Base-by-base conservation (phyloP, 53 echinoderm and acorn worm genomes). In the Temnopleurus reevesii region DNA sequence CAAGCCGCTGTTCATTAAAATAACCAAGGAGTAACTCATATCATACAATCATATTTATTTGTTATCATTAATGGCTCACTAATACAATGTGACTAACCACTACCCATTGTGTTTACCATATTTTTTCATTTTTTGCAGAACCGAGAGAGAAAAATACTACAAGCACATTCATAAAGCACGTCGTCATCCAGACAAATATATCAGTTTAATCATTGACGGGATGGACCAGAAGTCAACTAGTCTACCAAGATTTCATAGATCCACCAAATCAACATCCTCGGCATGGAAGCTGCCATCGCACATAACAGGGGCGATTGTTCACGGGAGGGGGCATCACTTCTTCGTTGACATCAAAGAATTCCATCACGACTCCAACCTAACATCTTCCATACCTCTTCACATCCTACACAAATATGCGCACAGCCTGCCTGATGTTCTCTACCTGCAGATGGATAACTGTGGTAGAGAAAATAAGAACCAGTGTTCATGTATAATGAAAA, bases 211-310 rank as follows among this genome's bases (percentile, higher is more conserved):
- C 12, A 38, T 41, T 3, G 77, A 77, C 23, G 77, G 77, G 8
- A 77, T 77, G 77, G 77, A 77, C 45, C 77, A 77, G 45, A 77
- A 77, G 17, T 13, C 77, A 8, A 77, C 77, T 4, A 77, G 45
- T 23, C 15, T 77, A 3, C 77, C 77, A 18, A 4, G 77, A 9
- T 77, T 77, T 23, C 9, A 41, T 44, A 4, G 77, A 21, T 8
- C 3, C 4, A 38, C 77, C 15, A 77, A 77, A n/a, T 41, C 77
- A 21, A 41, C 45, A 19, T 31, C 34, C 12, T 13, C 77, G 9
- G 43, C 77, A 7, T 77, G 77, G 77, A 77, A 43, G n/a, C 77
- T 77, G 3, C 77, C 12, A 23, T 77, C 77, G 18, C 77, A 77
- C 23, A 44, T 77, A 6, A 77, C 77, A 38, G 77, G 77, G 41